Evolutionary conservation across 2,888 invertebrate genomes (phyloP).

Genomic region (Autographa pulchrina): DNA sequence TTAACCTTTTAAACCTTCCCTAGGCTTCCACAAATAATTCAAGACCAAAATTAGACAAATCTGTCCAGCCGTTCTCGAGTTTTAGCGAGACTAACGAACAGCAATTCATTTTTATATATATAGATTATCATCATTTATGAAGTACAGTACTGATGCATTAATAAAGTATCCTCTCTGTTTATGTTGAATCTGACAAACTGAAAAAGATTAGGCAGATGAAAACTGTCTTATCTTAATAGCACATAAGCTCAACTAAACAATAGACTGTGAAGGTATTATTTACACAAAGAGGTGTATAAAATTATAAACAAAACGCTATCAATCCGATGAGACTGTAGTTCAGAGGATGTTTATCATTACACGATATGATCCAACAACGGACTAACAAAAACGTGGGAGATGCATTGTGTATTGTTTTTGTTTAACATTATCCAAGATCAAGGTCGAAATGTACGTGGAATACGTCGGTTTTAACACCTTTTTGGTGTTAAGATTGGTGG

Average conservation of each 20-base stretch:
- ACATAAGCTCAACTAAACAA: neutral
- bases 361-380: slow-evolving; percentile 66
- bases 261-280: neutral
- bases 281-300: neutral
- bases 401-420: slow-evolving; percentile 65
- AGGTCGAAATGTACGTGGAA: slow-evolving; percentile 59
- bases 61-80: too few species aligned
- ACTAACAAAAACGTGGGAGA: slow-evolving; percentile 74
- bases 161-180: too few species aligned
- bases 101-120: too few species aligned
- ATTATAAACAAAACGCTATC: slow-evolving; percentile 31
- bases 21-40: too few species aligned
- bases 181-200: too few species aligned
- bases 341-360: slow-evolving; percentile 64
- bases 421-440: slow-evolving; percentile 66
- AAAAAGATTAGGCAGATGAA: neutral
- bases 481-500: neutral
- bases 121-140: too few species aligned
- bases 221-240: neutral
- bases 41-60: too few species aligned
- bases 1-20: too few species aligned
- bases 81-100: too few species aligned
- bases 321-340: slow-evolving; percentile 44
- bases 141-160: too few species aligned
- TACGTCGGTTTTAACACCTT: slow-evolving; percentile 17